Evolutionary conservation across 1,140 invertebrate genomes (phyloP), one percentile per base, ranked within the genome.

Genomic region (Muscidifurax raptorellus): DNA sequence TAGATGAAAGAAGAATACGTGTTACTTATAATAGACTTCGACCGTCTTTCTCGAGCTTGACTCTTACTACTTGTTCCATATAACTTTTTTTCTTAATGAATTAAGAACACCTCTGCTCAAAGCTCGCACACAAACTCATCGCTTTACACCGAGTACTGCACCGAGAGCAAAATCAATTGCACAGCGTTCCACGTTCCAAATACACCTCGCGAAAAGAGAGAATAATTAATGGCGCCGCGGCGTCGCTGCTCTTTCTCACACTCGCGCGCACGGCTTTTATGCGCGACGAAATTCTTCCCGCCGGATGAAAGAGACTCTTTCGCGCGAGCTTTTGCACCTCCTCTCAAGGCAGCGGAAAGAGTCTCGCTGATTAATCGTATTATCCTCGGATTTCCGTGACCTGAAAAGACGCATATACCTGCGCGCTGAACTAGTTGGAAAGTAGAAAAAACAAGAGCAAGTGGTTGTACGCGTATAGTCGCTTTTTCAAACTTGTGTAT

Each of bases 331-430:
- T 72, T 59, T 59, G 27, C 2, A 74, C 3, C 27, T 30, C 25
- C 66, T 69, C 28, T 69, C 28, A 69, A 12, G 7, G 30, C 27
- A 12, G 28, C 7, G 2, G 36, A 83, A 82, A 83, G 76, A 25
- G 25, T 30, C 22, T 27, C 12, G 25, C 59, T 84, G 82, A 84
- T 84, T 76, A 84, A 84, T 84, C 40, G 27, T 67, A 72, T 72
- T 79, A 84, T 84, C 75, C 22, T 78, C 52, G 67, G 27, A 79
- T 72, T 59, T 59, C 27, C n/a, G 7, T 27, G 25, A 40, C 7
- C 40, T 27, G 36, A 80, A 66, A 47, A 40, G 69, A 74, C 25
- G n/a, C n/a, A n/a, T n/a, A n/a, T n/a, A 66, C 18, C 22, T 2
- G n/a, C 44, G 67, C 71, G 22, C 2, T 7, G 36, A 22, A 52